These are phyloP conservation scores for Podarcis cretensis DNA, from an alignment of 2,113 vertebrate species.

Conservation along the genomic window DNA sequence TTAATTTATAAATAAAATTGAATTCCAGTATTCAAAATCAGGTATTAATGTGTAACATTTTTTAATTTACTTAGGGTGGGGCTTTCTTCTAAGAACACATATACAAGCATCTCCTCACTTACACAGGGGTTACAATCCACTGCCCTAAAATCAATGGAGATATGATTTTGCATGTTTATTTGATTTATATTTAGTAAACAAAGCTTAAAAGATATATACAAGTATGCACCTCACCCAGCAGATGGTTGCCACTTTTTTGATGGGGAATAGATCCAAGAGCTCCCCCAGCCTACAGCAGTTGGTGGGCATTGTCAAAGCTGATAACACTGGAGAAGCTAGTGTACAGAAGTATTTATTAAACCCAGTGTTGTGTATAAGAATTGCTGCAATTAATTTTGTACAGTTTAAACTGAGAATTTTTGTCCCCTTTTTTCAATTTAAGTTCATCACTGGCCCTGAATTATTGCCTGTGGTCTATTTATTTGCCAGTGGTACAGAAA, in stretches of 20 bases:
- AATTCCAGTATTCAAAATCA: background rate
- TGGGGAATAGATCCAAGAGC: background rate
- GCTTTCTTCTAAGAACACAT: too few relatives aligned
- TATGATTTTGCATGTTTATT: too few relatives aligned
- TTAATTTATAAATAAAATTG: background rate
- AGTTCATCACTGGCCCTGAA: background rate
- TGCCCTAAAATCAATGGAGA: too few relatives aligned
- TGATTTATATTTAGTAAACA: too few relatives aligned
- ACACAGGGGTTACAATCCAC: too few relatives aligned
- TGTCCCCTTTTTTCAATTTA: background rate
- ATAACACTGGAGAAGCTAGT: background rate
- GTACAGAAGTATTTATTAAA: background rate
- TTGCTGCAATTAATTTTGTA: background rate
- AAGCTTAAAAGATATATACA: background rate
- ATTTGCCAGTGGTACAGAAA: background rate
- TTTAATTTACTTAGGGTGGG: too few relatives aligned
- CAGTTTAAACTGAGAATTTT: background rate
- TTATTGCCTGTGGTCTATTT: background rate
- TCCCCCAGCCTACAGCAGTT: background rate
- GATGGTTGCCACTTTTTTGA: background rate
- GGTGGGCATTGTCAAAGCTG: background rate
- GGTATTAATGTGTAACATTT: background rate
- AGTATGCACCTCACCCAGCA: background rate
- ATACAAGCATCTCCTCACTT: too few relatives aligned
- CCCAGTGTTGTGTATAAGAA: background rate